Conservation (phyloP, 2,888 invertebrate species). For the Clistopyga incitator region DNA sequence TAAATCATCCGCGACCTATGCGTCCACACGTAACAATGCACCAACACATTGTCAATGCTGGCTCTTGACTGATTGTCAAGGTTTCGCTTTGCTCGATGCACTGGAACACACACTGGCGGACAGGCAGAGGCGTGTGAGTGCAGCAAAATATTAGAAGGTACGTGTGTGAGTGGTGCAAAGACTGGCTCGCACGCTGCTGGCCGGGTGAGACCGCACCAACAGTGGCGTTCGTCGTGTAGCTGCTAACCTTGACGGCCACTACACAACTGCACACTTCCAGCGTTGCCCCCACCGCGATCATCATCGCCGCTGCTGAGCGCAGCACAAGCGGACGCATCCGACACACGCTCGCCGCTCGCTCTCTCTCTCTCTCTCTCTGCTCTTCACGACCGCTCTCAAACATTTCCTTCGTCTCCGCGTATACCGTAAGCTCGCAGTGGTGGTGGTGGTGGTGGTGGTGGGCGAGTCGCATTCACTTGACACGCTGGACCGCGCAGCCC, state of each 20-base stretch:
- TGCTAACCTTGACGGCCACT: conserved; percentile 79
- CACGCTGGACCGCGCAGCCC: conserved; percentile 13
- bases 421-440: background rate
- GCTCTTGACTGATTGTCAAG: conserved; percentile 34
- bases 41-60: background rate
- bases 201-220: conserved; percentile 48
- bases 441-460: background rate
- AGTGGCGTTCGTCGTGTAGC: conserved; percentile 69
- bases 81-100: conserved; percentile 44
- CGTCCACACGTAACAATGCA: conserved; percentile 32
- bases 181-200: conserved; percentile 20
- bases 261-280: conserved; percentile 17
- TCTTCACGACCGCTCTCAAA: conserved; percentile 17
- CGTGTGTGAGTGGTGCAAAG: conserved; percentile 9
- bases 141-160: background rate
- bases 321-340: background rate
- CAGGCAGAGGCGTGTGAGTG: background rate
- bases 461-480: conserved; percentile 31
- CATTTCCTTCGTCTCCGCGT: background rate
- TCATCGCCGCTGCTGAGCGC: background rate
- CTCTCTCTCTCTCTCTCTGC: conserved; percentile 6
- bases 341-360: background rate
- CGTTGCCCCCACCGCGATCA: background rate
- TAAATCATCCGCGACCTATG: background rate
- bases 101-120: background rate